These are phyloP conservation scores for Antechinus flavipes DNA, from an alignment of 2,113 vertebrate genomes.

Conservation along the genomic window DNA sequence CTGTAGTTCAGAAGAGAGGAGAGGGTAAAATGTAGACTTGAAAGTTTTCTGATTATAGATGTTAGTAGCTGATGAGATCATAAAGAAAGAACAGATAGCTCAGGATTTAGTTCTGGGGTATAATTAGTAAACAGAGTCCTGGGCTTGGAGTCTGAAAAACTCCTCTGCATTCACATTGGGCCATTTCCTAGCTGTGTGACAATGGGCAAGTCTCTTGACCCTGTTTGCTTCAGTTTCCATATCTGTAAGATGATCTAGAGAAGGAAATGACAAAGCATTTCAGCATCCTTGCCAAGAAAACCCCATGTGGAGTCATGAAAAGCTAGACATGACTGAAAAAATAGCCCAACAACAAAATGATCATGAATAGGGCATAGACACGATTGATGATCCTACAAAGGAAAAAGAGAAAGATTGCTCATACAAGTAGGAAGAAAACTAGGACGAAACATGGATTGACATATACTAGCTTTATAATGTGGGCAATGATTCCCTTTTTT, in stretches of 20 bases:
- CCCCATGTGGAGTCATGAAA: too few relatives aligned
- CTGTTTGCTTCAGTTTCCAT: too few relatives aligned
- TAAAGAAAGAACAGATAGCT: background rate
- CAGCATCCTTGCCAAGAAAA: too few relatives aligned
- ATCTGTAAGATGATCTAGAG: too few relatives aligned
- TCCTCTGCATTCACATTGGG: too few relatives aligned
- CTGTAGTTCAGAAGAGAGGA: background rate
- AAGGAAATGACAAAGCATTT: too few relatives aligned
- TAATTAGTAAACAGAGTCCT: background rate
- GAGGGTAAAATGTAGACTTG: background rate
- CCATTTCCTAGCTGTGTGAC: too few relatives aligned
- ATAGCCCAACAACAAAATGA: too few relatives aligned
- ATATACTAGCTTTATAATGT: background rate
- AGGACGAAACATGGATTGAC: background rate
- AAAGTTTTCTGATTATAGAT: background rate
- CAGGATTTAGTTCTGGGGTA: background rate
- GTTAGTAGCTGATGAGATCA: background rate
- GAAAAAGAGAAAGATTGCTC: background rate
- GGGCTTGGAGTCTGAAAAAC: too few relatives aligned
- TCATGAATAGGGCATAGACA: too few relatives aligned
- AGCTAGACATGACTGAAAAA: too few relatives aligned
- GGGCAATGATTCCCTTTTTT: background rate
- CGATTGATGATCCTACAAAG: background rate
- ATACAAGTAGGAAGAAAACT: background rate
- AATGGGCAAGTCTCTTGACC: too few relatives aligned